phyloP scores from a whole-genome alignment of 2,797 vertebrate species.

The Chrosomus eos region DNA sequence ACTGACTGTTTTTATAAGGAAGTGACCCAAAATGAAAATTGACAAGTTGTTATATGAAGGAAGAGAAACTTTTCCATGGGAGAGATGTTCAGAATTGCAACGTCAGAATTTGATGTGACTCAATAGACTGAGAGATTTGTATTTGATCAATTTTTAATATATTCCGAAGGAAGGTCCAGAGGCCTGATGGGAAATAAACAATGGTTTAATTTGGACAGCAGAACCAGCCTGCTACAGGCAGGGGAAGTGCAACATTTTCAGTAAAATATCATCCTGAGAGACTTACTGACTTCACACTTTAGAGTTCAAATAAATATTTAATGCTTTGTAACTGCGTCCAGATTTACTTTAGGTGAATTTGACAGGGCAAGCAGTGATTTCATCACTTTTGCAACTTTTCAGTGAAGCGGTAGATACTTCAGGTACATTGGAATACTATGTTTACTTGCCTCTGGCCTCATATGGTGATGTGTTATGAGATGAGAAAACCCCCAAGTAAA shows the following conservation, averaged over 20 bases:
- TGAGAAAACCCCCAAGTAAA: not conserved
- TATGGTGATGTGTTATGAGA: not conserved
- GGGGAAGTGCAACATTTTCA: slow-evolving; percentile 1
- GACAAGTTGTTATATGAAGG: not conserved
- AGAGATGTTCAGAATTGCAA: slow-evolving; percentile 19
- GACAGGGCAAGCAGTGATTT: not conserved
- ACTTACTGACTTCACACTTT: not conserved
- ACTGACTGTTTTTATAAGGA: not conserved
- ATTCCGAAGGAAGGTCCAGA: slow-evolving; percentile 30
- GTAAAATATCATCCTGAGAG: not conserved
- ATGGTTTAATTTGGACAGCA: slow-evolving; percentile 9
- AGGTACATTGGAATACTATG: not conserved
- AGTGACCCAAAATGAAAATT: not conserved
- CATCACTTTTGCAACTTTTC: not conserved
- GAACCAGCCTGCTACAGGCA: slow-evolving; percentile 12
- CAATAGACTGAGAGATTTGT: slow-evolving; percentile 16
- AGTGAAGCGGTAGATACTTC: not conserved
- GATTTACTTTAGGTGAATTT: not conserved
- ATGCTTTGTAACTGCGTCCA: not conserved
- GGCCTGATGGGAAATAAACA: slow-evolving; percentile 39
- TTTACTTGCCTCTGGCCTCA: not conserved
- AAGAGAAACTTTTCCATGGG: slow-evolving; percentile 1
- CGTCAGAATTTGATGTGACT: slow-evolving; percentile 32
- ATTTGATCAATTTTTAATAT: slow-evolving; percentile 40
- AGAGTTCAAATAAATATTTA: not conserved